A percentile compares a stretch with the other conserved stretches of the same genome.
Evolutionary conservation across 2,888 invertebrate species (phyloP).

Genomic region (Oxystoma pomonae): DNA sequence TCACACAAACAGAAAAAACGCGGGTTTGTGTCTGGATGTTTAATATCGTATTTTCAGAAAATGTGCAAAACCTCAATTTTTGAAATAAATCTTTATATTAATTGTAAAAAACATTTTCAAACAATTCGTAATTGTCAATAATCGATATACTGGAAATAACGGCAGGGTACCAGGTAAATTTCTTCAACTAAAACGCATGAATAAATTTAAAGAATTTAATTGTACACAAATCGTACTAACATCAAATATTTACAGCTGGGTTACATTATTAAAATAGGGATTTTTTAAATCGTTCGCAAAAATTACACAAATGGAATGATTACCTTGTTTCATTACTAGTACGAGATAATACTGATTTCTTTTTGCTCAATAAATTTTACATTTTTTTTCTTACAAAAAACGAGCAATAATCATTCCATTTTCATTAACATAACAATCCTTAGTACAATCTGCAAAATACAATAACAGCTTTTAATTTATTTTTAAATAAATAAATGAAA

Average conservation of each 20-base stretch:
- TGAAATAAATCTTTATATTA: no score
- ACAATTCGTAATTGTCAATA: no score
- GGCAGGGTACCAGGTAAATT: no score
- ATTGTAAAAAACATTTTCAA: no score
- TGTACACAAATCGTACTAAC: conserved; percentile 47
- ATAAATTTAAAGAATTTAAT: conserved; percentile 29
- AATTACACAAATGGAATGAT: conserved; percentile 28
- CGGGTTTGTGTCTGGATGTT: no score
- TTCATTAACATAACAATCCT: conserved; percentile 26
- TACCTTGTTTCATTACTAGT: conserved; percentile 31
- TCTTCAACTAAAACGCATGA: not conserved
- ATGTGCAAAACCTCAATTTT: no score
- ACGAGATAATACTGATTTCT: conserved; percentile 42
- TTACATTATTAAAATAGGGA: conserved; percentile 48
- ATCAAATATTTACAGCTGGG: conserved; percentile 48
- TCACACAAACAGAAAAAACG: no score
- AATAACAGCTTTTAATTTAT: conserved; percentile 30
- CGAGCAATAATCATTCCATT: conserved; percentile 16
- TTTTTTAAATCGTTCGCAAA: conserved; percentile 39
- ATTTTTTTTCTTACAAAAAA: conserved; percentile 20
- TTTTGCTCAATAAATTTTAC: conserved; percentile 24
- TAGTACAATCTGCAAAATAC: conserved; percentile 25
- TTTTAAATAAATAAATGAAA: conserved; percentile 31
- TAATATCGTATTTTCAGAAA: no score
- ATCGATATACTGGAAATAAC: no score